These are phyloP conservation scores for Lithophane semibrunnea DNA, from an alignment of 2,888 invertebrate species.

Conservation along the genomic window DNA sequence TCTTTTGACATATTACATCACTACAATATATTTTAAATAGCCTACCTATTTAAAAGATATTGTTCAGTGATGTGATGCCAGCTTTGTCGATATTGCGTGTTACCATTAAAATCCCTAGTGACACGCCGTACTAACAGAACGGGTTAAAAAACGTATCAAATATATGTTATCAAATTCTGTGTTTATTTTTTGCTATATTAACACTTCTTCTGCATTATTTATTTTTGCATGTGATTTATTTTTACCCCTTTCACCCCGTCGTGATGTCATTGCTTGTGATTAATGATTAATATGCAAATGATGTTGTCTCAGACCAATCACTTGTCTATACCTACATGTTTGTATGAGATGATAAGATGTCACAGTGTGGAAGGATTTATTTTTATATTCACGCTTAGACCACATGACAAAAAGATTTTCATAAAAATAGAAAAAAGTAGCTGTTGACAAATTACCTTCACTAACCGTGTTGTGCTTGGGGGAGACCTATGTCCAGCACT, in stretches of 20 bases:
- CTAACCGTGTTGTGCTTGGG: too few relatives aligned
- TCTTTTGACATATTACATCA: not conserved
- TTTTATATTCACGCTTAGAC: not conserved
- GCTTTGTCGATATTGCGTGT: constrained; percentile 4
- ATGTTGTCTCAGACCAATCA: constrained; percentile 56
- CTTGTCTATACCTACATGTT: not conserved
- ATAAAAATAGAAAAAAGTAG: too few relatives aligned
- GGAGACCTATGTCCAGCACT: too few relatives aligned
- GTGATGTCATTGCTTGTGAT: constrained; percentile 37
- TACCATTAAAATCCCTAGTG: not conserved
- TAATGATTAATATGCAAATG: constrained; percentile 59
- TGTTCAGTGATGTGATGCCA: not conserved
- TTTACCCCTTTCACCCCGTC: constrained; percentile 17
- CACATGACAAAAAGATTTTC: too few relatives aligned
- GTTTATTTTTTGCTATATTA: not conserved
- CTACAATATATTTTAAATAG: not conserved
- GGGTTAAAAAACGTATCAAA: not conserved
- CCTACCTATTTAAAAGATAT: too few relatives aligned
- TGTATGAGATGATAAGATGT: not conserved
- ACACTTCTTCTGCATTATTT: not conserved
- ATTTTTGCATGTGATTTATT: constrained; percentile 11
- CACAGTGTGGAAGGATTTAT: not conserved
- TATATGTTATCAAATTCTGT: not conserved
- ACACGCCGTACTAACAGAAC: too few relatives aligned
- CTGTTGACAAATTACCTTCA: too few relatives aligned